Percentiles rank a stretch among this genome's conserved stretches.
phyloP scores from a whole-genome alignment of 1,140 invertebrate species.

The Nebria ingens region DNA sequence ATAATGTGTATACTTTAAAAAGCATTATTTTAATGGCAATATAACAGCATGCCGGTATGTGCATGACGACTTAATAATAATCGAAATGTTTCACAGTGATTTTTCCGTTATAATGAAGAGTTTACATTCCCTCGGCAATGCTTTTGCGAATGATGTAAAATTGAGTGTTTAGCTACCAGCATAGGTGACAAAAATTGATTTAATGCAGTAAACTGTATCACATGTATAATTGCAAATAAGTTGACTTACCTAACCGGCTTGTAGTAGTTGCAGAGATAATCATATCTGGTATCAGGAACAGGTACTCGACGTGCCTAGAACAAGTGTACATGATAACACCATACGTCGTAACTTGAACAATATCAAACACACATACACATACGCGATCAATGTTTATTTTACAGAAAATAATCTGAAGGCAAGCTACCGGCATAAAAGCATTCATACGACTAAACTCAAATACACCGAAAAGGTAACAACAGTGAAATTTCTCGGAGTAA shows the following conservation, averaged over 20 bases:
- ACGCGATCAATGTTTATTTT: not conserved
- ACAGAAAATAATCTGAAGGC: constrained; percentile 20
- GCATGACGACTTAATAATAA: not conserved
- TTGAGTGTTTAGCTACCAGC: not conserved
- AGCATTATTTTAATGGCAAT: constrained; percentile 9
- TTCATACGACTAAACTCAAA: constrained; percentile 14
- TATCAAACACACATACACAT: not conserved
- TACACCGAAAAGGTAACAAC: not conserved
- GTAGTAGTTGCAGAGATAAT: constrained; percentile 87
- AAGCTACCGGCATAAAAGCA: constrained; percentile 25
- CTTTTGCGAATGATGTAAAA: not conserved
- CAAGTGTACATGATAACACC: constrained; percentile 27
- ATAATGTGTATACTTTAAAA: constrained; percentile 6
- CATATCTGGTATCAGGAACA: constrained; percentile 91
- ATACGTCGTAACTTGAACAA: not conserved
- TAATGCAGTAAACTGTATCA: not conserved
- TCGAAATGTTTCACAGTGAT: not conserved
- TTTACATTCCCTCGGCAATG: not conserved
- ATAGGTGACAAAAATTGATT: too few relatives aligned
- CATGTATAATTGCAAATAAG: not conserved
- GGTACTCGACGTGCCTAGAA: constrained; percentile 83
- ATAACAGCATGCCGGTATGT: not conserved
- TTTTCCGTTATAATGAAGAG: not conserved
- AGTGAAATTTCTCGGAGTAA: not conserved
- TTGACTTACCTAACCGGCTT: constrained; percentile 84